Evolutionary conservation across 1,140 invertebrate species (phyloP), one percentile per base, ranked within the genome.

Genomic region (Thaumetopoea pityocampa): DNA sequence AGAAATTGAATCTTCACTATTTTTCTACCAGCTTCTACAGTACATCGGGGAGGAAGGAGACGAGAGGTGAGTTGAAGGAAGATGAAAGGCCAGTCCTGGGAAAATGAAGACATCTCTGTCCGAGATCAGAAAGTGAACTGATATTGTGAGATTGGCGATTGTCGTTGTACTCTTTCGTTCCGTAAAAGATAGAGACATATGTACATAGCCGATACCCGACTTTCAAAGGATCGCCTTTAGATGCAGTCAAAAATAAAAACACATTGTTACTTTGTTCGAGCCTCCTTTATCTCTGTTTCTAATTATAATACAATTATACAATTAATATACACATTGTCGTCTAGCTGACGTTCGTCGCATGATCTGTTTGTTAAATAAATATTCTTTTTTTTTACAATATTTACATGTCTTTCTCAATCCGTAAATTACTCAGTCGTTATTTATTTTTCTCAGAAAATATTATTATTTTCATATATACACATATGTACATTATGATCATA

Each of bases 281-380:
- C 51, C 30, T 54, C 40, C 29, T 66, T 63, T 61, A 58, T 61
- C 35, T 57, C 29, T 41, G 53, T 51, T 18, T 60, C 53, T 65
- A 59, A n/a, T n/a, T n/a, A n/a, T n/a, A 38, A 38, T 73, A 67
- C 67, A 64, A 73, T 67, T 71, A 50, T 68, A 77, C 69, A 77
- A 12, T 49, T 52, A 29, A 40, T 51, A 44, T 51, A 48, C 52
- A 51, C 32, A 54, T 51, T 50, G 34, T 45, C 44, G 36, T 35
- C 29, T 50, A 38, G 48, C 41, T 46, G 18, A 54, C 27, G 37
- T 47, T 47, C 37, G 57, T 37, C 51, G 43, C 61, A 64, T 50
- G 58, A 51, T 44, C 38, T 41, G 27, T 50, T 43, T 46, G 33
- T 52, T 58, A 36, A 62, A 76, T 76, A 76, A 73, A 69, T 67